Evolutionary conservation across 1,140 invertebrate genomes (phyloP), one percentile per base, ranked within the genome.

Genomic region (Euglossa dilemma): DNA sequence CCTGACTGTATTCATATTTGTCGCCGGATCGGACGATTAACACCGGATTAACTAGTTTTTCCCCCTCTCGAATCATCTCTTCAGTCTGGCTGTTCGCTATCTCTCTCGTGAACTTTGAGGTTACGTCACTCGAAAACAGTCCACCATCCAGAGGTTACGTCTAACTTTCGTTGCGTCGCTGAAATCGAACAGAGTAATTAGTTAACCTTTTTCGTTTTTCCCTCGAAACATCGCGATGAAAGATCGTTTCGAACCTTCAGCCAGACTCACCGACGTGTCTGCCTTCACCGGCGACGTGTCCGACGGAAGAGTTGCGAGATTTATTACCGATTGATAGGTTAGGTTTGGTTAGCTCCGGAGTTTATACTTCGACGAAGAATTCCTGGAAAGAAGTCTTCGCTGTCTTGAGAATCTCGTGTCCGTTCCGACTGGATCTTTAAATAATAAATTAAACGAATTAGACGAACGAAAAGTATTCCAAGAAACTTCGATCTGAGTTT

Each of bases 21-120:
- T 76, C 73, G 59, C 45, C 25, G 54, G 54, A 76, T 43, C 69
- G 61, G 2, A n/a, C 86, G 75, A 87, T 88, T 85, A 87, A 81
- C 83, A 67, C 82, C 52, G 72, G 73, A 87, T 88, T 88, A 85
- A 79, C 76, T 80, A 69, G 59, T 80, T 56, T 78, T 67, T 67
- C 45, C 14, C 45, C 14, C 16, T 74, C 25, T 71, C 18, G 47
- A 25, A 3, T 43, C 8, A 23, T 69, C 7, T 18, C 2, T n/a
- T n/a, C 6, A 18, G 45, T 25, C 18, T 28, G 16, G 28, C 25
- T n/a, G 36, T 28, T 28, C 25, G 16, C 14, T 63, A 25, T 36
- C 28, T 25, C 61, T 63, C 28, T 36, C 23, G 18, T 20, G 63
- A 18, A 18, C 18, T 64, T 43, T 14, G 23, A 20, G 18, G 43